These are phyloP conservation scores for Leptopilina drosophilae DNA, from an alignment of 2,888 invertebrate species.

Conservation along the genomic window DNA sequence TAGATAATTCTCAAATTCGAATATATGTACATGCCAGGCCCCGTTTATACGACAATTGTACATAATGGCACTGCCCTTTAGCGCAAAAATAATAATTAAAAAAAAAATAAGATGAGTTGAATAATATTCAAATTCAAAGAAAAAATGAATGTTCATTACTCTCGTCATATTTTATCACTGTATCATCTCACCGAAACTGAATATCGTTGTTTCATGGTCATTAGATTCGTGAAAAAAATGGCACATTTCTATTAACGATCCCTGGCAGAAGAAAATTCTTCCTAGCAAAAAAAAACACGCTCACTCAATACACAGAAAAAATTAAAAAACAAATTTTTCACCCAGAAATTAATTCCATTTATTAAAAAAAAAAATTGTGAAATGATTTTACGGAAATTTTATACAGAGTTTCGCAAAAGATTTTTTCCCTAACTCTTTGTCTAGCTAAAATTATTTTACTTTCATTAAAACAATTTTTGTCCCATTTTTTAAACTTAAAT, in stretches of 20 bases:
- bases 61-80: conserved; percentile 74
- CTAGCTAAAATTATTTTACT: no score
- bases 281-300: no score
- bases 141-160: conserved; percentile 15
- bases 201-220: conserved; percentile 3
- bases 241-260: background rate
- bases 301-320: background rate
- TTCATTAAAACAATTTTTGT: no score
- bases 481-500: no score
- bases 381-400: no score
- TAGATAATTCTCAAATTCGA: conserved; percentile 73
- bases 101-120: conserved; percentile 18
- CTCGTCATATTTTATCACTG: conserved; percentile 30
- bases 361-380: no score
- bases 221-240: conserved; percentile 6
- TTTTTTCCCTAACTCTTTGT: no score
- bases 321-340: no score
- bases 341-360: background rate
- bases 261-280: background rate
- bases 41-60: conserved; percentile 76
- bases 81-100: conserved; percentile 41
- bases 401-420: no score
- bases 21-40: conserved; percentile 71
- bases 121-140: conserved; percentile 33
- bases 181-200: conserved; percentile 30